Base-by-base conservation (phyloP, 2,797 vertebrate species). In the Cheirogaleus major region DNA sequence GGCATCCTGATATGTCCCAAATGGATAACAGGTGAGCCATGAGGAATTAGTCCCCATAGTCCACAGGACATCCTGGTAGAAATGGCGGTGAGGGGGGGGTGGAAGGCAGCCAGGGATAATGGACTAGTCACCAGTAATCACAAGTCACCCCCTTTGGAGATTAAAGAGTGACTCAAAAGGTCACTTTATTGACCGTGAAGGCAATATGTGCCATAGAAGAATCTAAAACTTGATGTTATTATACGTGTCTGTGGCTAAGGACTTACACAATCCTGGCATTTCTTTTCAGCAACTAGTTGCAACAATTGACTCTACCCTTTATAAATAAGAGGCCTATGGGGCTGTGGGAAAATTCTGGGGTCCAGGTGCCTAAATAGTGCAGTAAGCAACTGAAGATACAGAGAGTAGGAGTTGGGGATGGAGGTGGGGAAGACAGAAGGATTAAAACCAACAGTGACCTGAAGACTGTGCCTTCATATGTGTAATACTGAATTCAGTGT, bases 11-110 rank as follows among this genome's bases (percentile, higher is more conserved):
- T 78, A 63, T 89, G 48, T 45, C 27, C 43, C 48, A 52, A 41
- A 45, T 65, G 32, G 23, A 6, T 25, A 50, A 63, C 2, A 76
- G 38, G 17, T 30, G 4, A 2, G 0, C 1, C 10, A 22, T 52
- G 38, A 59, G 4, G 8, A 88, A n/a, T 18, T 23, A 12, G 12
- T 23, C 22, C 15, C 4, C 10, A 7, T 13, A 23, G 20, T 30
- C 22, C 17, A 18, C 1, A 50, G 22, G 15, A 20, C 27, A 94
- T 57, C 22, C 30, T 43, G 27, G 15, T 22, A 43, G 35, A 84
- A 5, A 35, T 5, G 41, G 45, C 2, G 9, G 25, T 0, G 2
- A 2, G 2, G 48, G 13, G 4, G 48, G 14, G 48, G 14, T 4
- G 48, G 13, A 9, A 45, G 5, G 2, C 9, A 67, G 23, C 23